These are phyloP conservation scores for Heliconius sara DNA, from an alignment of 2,888 invertebrate genomes.

Conservation along the genomic window DNA sequence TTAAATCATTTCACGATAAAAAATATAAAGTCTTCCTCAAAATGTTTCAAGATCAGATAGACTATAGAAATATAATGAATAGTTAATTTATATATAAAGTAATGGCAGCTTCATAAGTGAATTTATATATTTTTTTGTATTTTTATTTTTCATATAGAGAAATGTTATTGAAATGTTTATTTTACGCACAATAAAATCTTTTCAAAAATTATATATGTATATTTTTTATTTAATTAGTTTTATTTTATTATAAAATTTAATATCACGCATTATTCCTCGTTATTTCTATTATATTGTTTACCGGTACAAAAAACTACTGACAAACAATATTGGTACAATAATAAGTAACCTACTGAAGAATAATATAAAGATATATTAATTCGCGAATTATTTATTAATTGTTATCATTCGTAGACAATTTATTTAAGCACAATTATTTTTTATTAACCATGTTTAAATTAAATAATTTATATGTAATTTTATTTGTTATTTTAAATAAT, in stretches of 20 bases:
- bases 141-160: neutral
- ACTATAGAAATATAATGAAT: conserved; percentile 88
- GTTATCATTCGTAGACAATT: too few species aligned
- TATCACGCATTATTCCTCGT: too few species aligned
- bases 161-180: conserved; percentile 3
- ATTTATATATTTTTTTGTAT: neutral
- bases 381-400: too few species aligned
- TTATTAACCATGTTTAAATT: neutral
- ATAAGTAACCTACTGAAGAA: too few species aligned
- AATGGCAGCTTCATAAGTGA: neutral
- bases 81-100: neutral
- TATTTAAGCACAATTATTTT: neutral
- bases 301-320: too few species aligned
- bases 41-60: conserved; percentile 91
- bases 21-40: conserved; percentile 93
- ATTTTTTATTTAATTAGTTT: neutral
- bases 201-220: neutral
- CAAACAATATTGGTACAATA: too few species aligned
- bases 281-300: too few species aligned
- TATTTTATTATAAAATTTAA: neutral
- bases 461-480: neutral
- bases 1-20: conserved; percentile 89
- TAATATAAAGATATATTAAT: too few species aligned
- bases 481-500: neutral
- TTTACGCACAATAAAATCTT: neutral